Conservation (phyloP, 2,888 invertebrate species). For the Nymphalis urticae region DNA sequence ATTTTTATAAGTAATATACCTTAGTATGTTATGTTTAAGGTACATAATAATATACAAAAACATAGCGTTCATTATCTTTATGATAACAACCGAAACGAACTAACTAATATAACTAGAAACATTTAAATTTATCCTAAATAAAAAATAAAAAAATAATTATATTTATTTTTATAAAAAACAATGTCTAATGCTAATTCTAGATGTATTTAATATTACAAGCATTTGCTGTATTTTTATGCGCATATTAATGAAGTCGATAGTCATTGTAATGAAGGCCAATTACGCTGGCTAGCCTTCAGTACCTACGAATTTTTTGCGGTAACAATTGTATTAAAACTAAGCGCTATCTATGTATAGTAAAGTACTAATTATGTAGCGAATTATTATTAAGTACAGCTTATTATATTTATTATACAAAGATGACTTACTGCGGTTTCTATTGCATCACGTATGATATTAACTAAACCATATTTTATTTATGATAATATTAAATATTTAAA, state of each 20-base stretch:
- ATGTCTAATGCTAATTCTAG: not conserved
- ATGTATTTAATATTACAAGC: not conserved
- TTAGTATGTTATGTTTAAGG: too few species aligned
- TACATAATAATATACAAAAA: too few species aligned
- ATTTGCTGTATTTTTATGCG: slow-evolving; percentile 5
- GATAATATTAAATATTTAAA: too few species aligned
- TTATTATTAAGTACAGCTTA: not conserved
- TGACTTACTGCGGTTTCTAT: too few species aligned
- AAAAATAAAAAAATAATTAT: too few species aligned
- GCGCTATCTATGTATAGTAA: not conserved
- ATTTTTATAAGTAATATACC: too few species aligned
- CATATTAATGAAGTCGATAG: slow-evolving; percentile 1
- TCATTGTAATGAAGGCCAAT: slow-evolving; percentile 10
- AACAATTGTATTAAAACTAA: not conserved
- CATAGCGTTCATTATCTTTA: too few species aligned
- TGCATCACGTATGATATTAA: too few species aligned
- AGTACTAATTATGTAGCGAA: not conserved
- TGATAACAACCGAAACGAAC: too few species aligned
- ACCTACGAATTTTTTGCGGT: slow-evolving; percentile 8
- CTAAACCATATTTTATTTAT: too few species aligned
- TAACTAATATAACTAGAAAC: too few species aligned
- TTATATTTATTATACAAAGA: not conserved
- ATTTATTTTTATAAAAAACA: not conserved
- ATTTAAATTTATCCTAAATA: too few species aligned
- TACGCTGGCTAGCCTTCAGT: slow-evolving; percentile 20